These are phyloP conservation scores for Liopterus haemorrhoidalis DNA, from an alignment of 2,888 invertebrate species.

Conservation along the genomic window DNA sequence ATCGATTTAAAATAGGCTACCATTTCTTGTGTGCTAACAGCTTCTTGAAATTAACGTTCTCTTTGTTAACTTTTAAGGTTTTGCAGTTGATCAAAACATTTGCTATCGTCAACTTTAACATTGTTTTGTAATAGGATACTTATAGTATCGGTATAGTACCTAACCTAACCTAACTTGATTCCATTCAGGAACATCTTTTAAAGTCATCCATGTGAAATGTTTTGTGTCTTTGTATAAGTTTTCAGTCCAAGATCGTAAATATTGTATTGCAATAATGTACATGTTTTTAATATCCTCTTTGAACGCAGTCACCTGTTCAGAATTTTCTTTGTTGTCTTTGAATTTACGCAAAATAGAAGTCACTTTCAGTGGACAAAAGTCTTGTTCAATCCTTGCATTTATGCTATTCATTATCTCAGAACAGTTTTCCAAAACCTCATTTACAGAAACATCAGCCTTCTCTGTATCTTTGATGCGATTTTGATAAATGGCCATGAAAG, in stretches of 20 bases:
- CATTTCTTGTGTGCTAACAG: conserved; percentile 20
- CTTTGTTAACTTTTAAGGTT: conserved; percentile 17
- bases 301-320: conserved; percentile 20
- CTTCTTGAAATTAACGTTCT: conserved; percentile 18
- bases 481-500: too few species aligned
- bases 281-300: conserved; percentile 25
- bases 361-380: conserved; percentile 22
- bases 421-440: too few species aligned
- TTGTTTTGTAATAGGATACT: conserved; percentile 21
- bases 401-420: conserved; percentile 24
- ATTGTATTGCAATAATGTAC: conserved; percentile 25
- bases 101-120: conserved; percentile 22
- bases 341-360: conserved; percentile 23
- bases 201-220: conserved; percentile 23
- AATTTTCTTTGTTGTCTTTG: conserved; percentile 17
- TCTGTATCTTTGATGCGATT: too few species aligned
- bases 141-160: conserved; percentile 21
- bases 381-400: conserved; percentile 23
- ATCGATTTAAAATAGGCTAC: conserved; percentile 20
- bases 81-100: conserved; percentile 25
- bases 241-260: conserved; percentile 23
- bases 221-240: conserved; percentile 21
- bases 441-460: too few species aligned
- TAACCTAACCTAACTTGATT: too few species aligned
- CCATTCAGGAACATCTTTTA: conserved; percentile 23